Base-by-base conservation (phyloP, 2,888 invertebrate species). In the Acrobasis consociella region DNA sequence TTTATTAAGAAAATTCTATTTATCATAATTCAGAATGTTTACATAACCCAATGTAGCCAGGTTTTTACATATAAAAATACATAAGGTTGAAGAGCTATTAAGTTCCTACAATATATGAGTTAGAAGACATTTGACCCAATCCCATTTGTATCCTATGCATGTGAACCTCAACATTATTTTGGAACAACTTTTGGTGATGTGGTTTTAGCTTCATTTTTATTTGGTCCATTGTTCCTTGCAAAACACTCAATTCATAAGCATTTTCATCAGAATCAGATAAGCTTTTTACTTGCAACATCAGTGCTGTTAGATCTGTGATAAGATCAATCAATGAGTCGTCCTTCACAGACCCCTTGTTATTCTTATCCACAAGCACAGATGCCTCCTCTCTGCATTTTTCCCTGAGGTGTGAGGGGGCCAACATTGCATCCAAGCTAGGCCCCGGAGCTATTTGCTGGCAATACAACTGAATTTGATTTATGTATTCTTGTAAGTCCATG, bases 181-280 rank as follows among this genome's bases (percentile, higher is more conserved):
- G 96, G 87, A 97, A 97, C 52, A 95, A 92, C 72, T 94, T 94
- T 72, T 96, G 94, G 87, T 98, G 97, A 53, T 94, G 93, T 2
- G 95, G 94, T 72, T 95, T 95, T 62, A 98, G 86, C 76, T 96
- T 96, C 65, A 95, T 94, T 85, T 97, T 97, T 60, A 98, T 97
- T 80, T 98, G 96, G 76, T 96, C 96, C 93, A 99, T 96, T 50
- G 98, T 97, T 17, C 97, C 98, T 88, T 98, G 97, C 53, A 98
- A 91, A 17, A 97, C 97, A 85, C 97, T 96, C 62, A 98, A 93
- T 81, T 99, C 98, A 86, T 97, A 98, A 2, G 97, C 96, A 85
- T 97, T 98, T 81, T 96, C 95, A 79, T 97, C 96, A 1, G 96
- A 96, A 84, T 96, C 96, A 9, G 96, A 93, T 51, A 93, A 87